Evolutionary conservation across 2,797 vertebrate species (phyloP).

Genomic region (Chiloscyllium punctatum): DNA sequence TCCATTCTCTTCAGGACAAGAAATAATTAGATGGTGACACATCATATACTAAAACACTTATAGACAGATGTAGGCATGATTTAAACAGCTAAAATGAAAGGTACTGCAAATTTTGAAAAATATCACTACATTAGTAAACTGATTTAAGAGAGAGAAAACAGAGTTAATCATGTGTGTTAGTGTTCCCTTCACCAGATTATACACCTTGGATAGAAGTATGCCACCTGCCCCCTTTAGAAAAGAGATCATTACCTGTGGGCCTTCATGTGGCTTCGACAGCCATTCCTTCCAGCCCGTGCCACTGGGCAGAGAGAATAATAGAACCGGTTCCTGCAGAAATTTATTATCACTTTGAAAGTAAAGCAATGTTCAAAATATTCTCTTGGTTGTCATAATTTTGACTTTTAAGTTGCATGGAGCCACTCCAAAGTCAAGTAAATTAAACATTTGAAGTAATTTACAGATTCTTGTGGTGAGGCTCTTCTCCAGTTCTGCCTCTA

Average conservation of each 20-base stretch:
- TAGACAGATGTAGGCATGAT: background rate
- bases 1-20: background rate
- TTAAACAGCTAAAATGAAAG: background rate
- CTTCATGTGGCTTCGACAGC: conserved; percentile 91
- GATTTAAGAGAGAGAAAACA: conserved; percentile 14
- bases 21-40: conserved; percentile 3
- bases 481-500: background rate
- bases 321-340: conserved; percentile 95
- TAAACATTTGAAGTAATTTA: background rate
- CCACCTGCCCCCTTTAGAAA: background rate
- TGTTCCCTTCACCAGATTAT: conserved; percentile 19
- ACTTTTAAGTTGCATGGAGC: background rate
- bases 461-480: background rate
- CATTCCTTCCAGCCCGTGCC: conserved; percentile 93
- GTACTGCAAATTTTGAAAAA: conserved; percentile 1
- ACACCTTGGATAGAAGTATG: background rate
- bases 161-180: background rate
- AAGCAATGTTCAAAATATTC: background rate
- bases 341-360: conserved; percentile 67
- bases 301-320: conserved; percentile 98
- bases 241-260: conserved; percentile 80
- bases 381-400: background rate
- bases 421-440: background rate
- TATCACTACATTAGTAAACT: background rate
- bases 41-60: background rate